A percentile compares a stretch with the other conserved stretches of the same genome.
Evolutionary conservation across 2,888 invertebrate genomes (phyloP).

Genomic region (Epinotia ramella): DNA sequence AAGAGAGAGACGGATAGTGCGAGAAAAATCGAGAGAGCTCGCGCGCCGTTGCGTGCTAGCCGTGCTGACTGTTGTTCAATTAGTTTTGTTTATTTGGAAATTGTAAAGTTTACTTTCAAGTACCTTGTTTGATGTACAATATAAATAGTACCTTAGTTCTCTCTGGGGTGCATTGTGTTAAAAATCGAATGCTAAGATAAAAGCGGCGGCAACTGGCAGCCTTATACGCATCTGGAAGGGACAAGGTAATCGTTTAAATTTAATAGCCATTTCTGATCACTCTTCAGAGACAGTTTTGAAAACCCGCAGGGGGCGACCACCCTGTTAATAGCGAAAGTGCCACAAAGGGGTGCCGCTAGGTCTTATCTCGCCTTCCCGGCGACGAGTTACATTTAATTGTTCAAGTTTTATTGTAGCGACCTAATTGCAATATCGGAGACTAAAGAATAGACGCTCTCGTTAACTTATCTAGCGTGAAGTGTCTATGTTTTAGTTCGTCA

Average conservation of each 20-base stretch:
- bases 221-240: conserved; percentile 29
- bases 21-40: no score
- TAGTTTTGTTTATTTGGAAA: no score
- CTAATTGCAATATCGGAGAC: conserved; percentile 74
- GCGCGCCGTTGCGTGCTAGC: no score
- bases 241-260: conserved; percentile 48
- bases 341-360: conserved; percentile 70
- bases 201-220: conserved; percentile 1
- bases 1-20: no score
- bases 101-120: neutral
- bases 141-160: neutral
- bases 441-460: conserved; percentile 67
- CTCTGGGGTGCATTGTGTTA: neutral
- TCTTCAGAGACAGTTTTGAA: conserved; percentile 64
- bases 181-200: conserved; percentile 10
- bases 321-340: conserved; percentile 77
- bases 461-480: conserved; percentile 49
- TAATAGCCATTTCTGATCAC: conserved; percentile 65
- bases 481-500: conserved; percentile 7
- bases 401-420: conserved; percentile 80
- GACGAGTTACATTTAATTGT: conserved; percentile 82
- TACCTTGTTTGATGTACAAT: neutral
- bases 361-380: conserved; percentile 76
- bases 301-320: conserved; percentile 64
- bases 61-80: no score